Conservation (phyloP, 2,113 vertebrate species). For the Grammomys dolichurus region DNA sequence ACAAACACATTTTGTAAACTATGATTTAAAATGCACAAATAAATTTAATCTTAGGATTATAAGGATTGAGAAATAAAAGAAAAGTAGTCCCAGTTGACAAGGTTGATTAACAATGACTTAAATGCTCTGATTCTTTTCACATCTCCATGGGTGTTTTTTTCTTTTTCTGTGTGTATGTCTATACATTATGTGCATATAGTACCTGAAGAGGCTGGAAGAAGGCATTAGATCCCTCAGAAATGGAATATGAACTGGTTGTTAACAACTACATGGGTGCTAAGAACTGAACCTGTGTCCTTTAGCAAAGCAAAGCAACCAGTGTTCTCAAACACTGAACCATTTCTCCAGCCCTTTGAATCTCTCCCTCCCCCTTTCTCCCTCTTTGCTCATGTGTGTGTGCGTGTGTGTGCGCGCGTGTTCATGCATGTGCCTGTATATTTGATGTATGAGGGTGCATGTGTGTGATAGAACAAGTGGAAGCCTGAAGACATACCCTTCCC, state of each 20-base stretch:
- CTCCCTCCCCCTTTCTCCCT: not conserved
- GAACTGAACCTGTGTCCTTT: not conserved
- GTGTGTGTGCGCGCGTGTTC: not conserved
- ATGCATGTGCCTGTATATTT: too few species aligned
- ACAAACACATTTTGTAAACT: not conserved
- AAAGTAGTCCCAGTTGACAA: conserved; percentile 26
- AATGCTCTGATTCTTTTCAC: not conserved
- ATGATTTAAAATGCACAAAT: not conserved
- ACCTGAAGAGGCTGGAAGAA: not conserved
- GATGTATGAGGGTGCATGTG: not conserved
- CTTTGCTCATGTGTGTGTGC: not conserved
- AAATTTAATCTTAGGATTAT: not conserved
- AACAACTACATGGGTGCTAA: not conserved
- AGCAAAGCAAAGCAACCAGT: not conserved
- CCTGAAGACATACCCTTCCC: not conserved
- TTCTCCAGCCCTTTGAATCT: not conserved
- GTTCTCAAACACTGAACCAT: not conserved
- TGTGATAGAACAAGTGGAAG: too few species aligned
- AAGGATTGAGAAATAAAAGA: not conserved
- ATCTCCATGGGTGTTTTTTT: not conserved
- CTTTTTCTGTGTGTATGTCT: not conserved
- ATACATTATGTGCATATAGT: not conserved
- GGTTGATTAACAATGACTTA: not conserved
- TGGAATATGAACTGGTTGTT: not conserved
- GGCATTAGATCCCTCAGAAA: not conserved